Percentiles rank a stretch among this genome's conserved stretches.
Conservation (phyloP, 2,888 invertebrate genomes). For the Nemurella pictetii region DNA sequence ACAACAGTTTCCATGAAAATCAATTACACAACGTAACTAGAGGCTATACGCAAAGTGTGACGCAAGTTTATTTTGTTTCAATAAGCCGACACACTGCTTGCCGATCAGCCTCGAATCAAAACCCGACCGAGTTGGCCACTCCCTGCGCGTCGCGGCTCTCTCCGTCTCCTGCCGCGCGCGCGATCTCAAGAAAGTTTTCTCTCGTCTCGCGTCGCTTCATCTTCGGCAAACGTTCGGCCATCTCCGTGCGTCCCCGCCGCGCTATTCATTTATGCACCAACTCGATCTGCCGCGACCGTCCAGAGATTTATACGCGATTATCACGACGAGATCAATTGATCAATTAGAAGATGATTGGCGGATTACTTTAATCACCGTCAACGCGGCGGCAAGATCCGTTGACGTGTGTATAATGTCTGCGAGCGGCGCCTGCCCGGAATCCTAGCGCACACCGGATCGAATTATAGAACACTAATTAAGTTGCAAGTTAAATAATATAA, state of each 20-base stretch:
- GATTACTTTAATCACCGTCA: neutral
- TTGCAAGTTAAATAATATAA: neutral
- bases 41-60: too few species aligned
- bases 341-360: neutral
- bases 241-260: neutral
- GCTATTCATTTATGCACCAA: too few species aligned
- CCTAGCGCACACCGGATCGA: neutral
- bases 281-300: neutral
- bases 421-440: neutral
- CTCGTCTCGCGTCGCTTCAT: neutral
- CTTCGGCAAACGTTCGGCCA: neutral
- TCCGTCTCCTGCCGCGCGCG: too few species aligned
- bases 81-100: too few species aligned
- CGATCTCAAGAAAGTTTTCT: too few species aligned
- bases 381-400: neutral
- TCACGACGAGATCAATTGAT: neutral
- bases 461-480: neutral
- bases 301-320: neutral
- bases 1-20: too few species aligned
- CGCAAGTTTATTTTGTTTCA: too few species aligned
- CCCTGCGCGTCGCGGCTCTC: too few species aligned
- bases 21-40: too few species aligned
- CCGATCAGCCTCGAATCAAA: too few species aligned
- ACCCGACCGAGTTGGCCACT: too few species aligned
- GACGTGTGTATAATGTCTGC: neutral